Conservation (phyloP, 2,113 vertebrate genomes). For the Orcinus orca region DNA sequence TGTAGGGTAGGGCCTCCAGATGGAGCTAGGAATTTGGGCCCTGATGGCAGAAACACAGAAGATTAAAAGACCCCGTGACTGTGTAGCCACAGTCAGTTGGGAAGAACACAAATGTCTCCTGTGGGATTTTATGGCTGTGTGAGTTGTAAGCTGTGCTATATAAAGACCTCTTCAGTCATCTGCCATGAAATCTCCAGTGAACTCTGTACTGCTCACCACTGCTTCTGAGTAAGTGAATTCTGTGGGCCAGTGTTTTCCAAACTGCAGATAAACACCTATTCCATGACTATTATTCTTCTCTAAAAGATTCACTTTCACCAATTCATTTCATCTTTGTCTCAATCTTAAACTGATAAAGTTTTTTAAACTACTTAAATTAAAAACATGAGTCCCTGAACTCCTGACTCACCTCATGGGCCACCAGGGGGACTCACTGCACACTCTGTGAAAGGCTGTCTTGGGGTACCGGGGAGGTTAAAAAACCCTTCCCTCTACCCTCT, state of each 20-base stretch:
- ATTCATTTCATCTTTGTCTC: neutral
- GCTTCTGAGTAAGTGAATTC: neutral
- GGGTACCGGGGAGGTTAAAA: neutral
- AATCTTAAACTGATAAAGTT: neutral
- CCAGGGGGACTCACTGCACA: neutral
- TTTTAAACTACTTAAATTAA: neutral
- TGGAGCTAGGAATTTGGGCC: neutral
- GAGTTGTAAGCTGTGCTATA: neutral
- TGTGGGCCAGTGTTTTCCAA: neutral
- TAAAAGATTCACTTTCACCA: neutral
- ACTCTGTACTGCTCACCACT: neutral
- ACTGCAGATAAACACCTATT: neutral
- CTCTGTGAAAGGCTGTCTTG: neutral
- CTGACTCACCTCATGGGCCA: too few species aligned
- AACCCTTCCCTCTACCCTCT: neutral
- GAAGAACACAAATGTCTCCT: neutral
- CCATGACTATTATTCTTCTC: neutral
- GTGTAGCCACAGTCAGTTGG: neutral
- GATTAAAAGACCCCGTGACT: neutral
- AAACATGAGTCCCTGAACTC: neutral
- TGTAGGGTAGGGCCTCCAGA: too few species aligned
- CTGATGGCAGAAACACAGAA: neutral
- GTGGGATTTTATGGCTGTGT: neutral
- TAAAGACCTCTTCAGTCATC: neutral
- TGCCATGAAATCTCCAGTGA: neutral